phyloP scores from a whole-genome alignment of 2,797 vertebrate genomes.

The Tauraco hartlaubi region DNA sequence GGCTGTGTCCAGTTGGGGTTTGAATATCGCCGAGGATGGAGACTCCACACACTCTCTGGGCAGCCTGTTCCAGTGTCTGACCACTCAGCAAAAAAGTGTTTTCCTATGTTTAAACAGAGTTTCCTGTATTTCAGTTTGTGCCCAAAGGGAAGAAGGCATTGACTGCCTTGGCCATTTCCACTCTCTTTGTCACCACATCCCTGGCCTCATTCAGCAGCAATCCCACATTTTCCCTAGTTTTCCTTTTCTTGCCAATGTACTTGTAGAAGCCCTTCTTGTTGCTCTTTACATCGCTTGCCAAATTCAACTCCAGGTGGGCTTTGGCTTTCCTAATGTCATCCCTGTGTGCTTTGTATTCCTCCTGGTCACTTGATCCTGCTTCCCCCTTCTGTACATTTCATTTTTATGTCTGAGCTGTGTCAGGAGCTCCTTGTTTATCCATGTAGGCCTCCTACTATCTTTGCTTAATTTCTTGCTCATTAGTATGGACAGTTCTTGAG shows the following conservation, averaged over 20 bases:
- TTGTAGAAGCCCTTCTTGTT: neutral
- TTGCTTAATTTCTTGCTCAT: neutral
- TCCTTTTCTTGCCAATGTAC: neutral
- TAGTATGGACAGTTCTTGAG: neutral
- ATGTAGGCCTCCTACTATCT: neutral
- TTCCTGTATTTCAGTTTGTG: neutral
- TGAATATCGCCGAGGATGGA: neutral
- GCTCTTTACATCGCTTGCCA: neutral
- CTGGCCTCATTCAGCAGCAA: neutral
- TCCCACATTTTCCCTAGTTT: neutral
- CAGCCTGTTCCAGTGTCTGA: neutral
- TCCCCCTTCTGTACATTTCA: neutral
- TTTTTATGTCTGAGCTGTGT: neutral
- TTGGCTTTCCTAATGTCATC: neutral
- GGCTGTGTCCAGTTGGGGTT: neutral
- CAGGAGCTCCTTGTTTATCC: neutral
- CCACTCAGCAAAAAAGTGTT: neutral
- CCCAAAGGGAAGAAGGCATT: neutral
- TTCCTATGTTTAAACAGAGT: neutral
- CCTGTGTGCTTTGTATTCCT: neutral
- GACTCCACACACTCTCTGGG: neutral
- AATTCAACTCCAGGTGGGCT: neutral
- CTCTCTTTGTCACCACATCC: neutral
- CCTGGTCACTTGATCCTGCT: neutral
- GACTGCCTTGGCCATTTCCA: neutral